These are phyloP conservation scores for Florisuga fusca DNA, from an alignment of 2,797 vertebrate genomes.

Conservation along the genomic window DNA sequence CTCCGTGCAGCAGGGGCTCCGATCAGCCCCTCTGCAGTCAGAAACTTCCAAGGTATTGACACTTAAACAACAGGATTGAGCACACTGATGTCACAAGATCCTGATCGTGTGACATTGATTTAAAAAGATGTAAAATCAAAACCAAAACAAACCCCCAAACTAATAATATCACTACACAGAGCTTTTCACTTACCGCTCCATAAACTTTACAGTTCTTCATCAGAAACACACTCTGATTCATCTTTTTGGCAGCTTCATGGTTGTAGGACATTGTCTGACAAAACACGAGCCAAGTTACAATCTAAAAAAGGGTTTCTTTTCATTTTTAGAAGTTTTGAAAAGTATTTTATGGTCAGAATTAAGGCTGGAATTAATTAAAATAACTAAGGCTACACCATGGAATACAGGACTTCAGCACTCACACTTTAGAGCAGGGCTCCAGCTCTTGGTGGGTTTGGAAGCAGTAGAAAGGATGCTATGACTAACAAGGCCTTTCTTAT, in stretches of 20 bases:
- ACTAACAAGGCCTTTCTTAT: not conserved
- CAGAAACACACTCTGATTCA: constrained; percentile 6
- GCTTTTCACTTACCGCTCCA: not conserved
- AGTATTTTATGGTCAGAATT: constrained; percentile 8
- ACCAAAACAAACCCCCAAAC: not conserved
- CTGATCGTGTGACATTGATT: not conserved
- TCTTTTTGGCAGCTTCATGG: not conserved
- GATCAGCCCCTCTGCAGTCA: not conserved
- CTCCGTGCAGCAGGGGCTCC: not conserved
- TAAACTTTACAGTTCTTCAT: not conserved
- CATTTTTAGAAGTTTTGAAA: constrained; percentile 35
- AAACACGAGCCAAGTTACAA: not conserved
- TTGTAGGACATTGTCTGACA: not conserved
- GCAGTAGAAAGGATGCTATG: not conserved
- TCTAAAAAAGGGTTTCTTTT: not conserved
- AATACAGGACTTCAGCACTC: not conserved
- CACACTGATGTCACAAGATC: not conserved
- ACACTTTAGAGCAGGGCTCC: not conserved
- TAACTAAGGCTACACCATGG: not conserved
- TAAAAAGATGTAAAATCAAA: not conserved
- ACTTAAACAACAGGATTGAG: not conserved
- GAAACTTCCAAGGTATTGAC: not conserved
- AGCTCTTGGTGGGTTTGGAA: constrained; percentile 14
- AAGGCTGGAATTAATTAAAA: constrained; percentile 9
- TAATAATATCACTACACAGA: not conserved